Conservation (phyloP, 1,140 invertebrate species). For the Tetramorium simillimum region DNA sequence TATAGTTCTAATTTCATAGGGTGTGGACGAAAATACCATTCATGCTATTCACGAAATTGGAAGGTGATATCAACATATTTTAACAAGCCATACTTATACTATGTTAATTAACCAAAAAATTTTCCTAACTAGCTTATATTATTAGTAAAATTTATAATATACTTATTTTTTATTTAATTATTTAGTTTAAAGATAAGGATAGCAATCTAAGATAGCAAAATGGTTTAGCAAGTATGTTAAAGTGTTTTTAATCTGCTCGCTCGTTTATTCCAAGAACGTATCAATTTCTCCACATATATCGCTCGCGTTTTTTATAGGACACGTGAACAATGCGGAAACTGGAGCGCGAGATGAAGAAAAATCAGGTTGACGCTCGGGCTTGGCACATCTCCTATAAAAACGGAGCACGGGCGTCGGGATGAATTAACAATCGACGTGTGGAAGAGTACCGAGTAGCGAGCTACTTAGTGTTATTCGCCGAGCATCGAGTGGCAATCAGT, state of each 20-base stretch:
- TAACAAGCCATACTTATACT: background rate
- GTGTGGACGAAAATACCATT: slow-evolving; percentile 6
- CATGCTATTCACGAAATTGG: background rate
- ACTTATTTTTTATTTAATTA: background rate
- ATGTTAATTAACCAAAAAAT: background rate
- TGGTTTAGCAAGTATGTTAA: background rate
- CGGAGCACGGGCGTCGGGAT: background rate
- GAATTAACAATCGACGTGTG: slow-evolving; percentile 60
- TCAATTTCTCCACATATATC: background rate
- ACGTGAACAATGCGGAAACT: slow-evolving; percentile 23
- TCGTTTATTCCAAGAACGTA: background rate
- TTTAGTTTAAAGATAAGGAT: background rate
- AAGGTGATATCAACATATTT: background rate
- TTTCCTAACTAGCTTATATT: background rate
- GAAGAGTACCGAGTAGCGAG: background rate
- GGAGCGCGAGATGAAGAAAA: slow-evolving; percentile 32
- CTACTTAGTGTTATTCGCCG: slow-evolving; percentile 42
- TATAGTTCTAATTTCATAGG: slow-evolving; percentile 65
- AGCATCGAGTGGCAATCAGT: slow-evolving; percentile 70
- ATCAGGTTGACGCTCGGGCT: slow-evolving; percentile 16
- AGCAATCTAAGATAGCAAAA: background rate
- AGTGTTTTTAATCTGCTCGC: background rate
- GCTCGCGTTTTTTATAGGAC: slow-evolving; percentile 1
- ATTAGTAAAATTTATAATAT: background rate
- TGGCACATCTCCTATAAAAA: slow-evolving; percentile 44